These are phyloP conservation scores for Sympetrum striolatum DNA, from an alignment of 2,888 invertebrate genomes.

Conservation along the genomic window DNA sequence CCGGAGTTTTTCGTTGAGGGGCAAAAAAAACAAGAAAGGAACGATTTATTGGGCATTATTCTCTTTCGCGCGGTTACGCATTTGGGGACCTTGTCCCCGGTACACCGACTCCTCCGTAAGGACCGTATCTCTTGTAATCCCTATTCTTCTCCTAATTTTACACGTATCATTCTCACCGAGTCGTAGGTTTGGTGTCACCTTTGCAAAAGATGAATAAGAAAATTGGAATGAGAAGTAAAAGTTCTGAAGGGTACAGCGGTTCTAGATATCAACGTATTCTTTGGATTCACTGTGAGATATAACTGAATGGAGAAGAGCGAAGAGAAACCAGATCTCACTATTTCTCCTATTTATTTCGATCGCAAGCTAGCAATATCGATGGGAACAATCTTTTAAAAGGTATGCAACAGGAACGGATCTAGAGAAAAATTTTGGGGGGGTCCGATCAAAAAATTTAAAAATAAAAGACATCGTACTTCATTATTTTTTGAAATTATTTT, in stretches of 20 bases:
- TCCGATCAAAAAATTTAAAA: too few species aligned
- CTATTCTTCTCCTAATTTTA: neutral
- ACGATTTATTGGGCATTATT: slow-evolving; percentile 41
- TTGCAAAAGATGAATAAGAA: neutral
- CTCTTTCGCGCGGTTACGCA: slow-evolving; percentile 29
- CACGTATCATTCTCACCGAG: neutral
- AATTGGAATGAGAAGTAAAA: too few species aligned
- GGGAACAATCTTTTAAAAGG: too few species aligned
- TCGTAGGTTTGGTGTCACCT: neutral
- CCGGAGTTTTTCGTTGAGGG: neutral
- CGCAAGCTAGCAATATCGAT: too few species aligned
- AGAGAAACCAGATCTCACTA: neutral
- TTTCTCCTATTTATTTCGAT: too few species aligned
- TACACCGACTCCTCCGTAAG: neutral
- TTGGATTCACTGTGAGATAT: neutral
- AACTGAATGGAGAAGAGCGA: neutral
- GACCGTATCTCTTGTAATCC: neutral
- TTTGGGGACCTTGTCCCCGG: neutral
- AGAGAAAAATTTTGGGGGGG: too few species aligned
- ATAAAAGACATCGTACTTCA: too few species aligned
- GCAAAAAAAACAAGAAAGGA: neutral
- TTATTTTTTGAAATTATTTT: too few species aligned
- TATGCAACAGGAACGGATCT: too few species aligned
- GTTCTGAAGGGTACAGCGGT: too few species aligned
- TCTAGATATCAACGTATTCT: too few species aligned